A percentile compares a stretch with the other conserved stretches of the same genome.
Evolutionary conservation across 2,797 vertebrate genomes (phyloP).

Genomic region (Pseudochirops corinnae): DNA sequence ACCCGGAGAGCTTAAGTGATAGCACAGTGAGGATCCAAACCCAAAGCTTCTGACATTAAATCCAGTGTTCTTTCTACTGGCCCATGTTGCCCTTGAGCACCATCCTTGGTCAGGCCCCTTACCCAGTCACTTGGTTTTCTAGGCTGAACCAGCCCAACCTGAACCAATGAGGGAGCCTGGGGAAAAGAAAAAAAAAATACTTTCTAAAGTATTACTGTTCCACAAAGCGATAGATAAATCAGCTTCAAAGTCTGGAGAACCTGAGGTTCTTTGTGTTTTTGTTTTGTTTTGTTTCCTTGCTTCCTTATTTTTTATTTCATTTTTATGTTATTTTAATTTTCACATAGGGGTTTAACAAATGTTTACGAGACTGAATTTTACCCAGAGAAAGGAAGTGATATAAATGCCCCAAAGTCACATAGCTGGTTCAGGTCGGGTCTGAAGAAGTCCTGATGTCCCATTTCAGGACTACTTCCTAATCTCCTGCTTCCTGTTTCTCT

Average conservation of each 20-base stretch:
- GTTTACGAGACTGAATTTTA: background rate
- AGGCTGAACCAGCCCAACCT: background rate
- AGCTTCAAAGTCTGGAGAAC: background rate
- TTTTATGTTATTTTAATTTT: background rate
- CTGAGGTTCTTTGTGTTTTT: background rate
- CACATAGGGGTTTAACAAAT: background rate
- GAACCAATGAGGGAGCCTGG: background rate
- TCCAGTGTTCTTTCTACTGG: background rate
- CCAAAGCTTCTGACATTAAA: background rate
- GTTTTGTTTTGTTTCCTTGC: background rate
- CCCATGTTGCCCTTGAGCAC: background rate
- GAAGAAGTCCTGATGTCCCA: background rate
- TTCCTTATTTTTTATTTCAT: background rate
- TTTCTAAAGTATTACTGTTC: background rate
- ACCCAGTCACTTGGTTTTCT: background rate
- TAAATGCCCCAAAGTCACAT: background rate
- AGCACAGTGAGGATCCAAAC: background rate
- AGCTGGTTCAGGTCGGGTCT: background rate
- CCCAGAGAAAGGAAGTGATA: background rate
- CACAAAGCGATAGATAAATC: background rate
- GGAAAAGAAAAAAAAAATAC: background rate
- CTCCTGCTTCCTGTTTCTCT: slow-evolving; percentile 71
- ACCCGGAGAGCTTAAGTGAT: background rate
- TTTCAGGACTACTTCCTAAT: slow-evolving; percentile 62
- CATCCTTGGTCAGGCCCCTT: background rate